Evolutionary conservation across 2,888 invertebrate genomes (phyloP).

Genomic region (Cosmopolites sordidus): DNA sequence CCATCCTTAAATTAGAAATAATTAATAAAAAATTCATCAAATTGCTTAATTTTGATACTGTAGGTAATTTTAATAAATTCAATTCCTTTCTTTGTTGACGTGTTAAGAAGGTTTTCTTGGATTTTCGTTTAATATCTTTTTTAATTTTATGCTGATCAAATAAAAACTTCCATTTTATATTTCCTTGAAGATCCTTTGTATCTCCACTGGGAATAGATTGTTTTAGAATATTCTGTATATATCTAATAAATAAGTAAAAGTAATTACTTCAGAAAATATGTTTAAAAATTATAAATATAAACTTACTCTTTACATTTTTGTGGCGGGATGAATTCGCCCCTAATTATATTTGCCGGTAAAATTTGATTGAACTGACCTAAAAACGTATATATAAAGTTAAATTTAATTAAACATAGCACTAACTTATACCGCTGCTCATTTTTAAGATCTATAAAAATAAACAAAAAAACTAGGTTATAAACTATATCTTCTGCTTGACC

Average conservation of each 20-base stretch:
- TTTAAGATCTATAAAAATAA: no score
- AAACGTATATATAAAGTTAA: no score
- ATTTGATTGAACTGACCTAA: no score
- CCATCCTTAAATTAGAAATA: slow-evolving; percentile 45
- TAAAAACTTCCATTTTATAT: slow-evolving; percentile 47
- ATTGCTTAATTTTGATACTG: slow-evolving; percentile 4
- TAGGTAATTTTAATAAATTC: slow-evolving; percentile 54
- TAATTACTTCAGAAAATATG: background rate
- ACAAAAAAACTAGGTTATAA: no score
- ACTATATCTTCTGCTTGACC: no score
- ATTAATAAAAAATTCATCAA: background rate
- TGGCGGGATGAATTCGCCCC: no score
- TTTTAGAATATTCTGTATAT: slow-evolving; percentile 11
- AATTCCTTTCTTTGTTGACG: slow-evolving; percentile 56
- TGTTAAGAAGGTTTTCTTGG: slow-evolving; percentile 43
- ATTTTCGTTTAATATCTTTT: slow-evolving; percentile 40
- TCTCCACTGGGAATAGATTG: slow-evolving; percentile 29
- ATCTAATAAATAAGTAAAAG: slow-evolving; percentile 7
- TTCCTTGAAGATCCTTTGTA: slow-evolving; percentile 21
- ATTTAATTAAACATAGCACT: no score
- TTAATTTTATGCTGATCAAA: slow-evolving; percentile 44
- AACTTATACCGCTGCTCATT: no score
- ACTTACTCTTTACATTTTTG: no score
- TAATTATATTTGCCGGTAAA: no score
- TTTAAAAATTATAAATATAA: no score